These are phyloP conservation scores for Diplogasteroides magnus DNA, from an alignment of 1,140 invertebrate genomes.

Conservation along the genomic window DNA sequence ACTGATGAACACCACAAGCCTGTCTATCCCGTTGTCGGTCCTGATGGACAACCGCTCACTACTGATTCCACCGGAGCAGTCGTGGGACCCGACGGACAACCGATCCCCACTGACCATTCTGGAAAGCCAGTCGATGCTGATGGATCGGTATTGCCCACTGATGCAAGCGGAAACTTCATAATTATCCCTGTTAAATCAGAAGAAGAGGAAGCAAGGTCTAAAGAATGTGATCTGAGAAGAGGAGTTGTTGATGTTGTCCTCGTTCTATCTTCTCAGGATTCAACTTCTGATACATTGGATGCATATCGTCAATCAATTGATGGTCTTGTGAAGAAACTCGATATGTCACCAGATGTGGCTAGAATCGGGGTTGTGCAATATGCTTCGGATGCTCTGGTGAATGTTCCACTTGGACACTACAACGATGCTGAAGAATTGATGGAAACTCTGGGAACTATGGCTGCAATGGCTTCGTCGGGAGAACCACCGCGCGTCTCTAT, in stretches of 20 bases:
- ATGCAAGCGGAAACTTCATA: slow-evolving; percentile 21
- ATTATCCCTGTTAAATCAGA: not conserved
- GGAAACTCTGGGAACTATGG: slow-evolving; percentile 7
- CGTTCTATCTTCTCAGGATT: not conserved
- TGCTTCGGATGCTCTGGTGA: slow-evolving; percentile 39
- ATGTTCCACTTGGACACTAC: slow-evolving; percentile 43
- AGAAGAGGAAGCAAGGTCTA: not conserved
- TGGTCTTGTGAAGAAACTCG: slow-evolving; percentile 14
- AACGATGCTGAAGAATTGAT: slow-evolving; percentile 35
- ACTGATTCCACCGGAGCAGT: slow-evolving; percentile 25
- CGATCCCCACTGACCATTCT: slow-evolving; percentile 22
- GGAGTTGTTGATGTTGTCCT: not conserved
- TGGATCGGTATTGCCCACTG: slow-evolving; percentile 31
- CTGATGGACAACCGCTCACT: slow-evolving; percentile 25
- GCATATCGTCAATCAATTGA: not conserved
- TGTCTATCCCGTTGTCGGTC: slow-evolving; percentile 2
- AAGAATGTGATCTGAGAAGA: not conserved
- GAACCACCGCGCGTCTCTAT: slow-evolving; percentile 22
- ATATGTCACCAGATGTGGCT: slow-evolving; percentile 38
- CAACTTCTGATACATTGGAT: not conserved
- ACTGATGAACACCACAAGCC: slow-evolving; percentile 9
- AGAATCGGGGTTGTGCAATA: slow-evolving; percentile 37
- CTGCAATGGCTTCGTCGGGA: slow-evolving; percentile 18
- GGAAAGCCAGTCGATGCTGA: slow-evolving; percentile 24
- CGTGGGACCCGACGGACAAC: slow-evolving; percentile 14